phyloP scores from a whole-genome alignment of 1,140 invertebrate genomes.

The Atta cephalotes region DNA sequence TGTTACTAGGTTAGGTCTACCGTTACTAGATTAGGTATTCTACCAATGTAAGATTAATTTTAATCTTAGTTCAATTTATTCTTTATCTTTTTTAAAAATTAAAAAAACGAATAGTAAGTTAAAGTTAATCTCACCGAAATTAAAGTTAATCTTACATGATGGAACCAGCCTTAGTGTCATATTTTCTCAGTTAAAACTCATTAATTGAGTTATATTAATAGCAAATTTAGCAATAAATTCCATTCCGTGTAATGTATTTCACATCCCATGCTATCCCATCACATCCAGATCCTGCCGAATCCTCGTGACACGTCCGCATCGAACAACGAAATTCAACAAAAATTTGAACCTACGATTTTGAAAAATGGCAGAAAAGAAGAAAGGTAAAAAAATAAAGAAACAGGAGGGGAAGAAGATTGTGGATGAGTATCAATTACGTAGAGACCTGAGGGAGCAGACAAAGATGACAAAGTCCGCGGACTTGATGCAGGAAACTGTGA shows the following conservation, averaged over 20 bases:
- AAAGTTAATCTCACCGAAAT: too few species aligned
- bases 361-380: conserved; percentile 66
- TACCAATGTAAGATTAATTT: too few species aligned
- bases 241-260: neutral
- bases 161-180: too few species aligned
- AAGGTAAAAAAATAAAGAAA: conserved; percentile 28
- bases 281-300: conserved; percentile 22
- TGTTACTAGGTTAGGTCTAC: too few species aligned
- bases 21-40: neutral
- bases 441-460: conserved; percentile 63
- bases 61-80: too few species aligned
- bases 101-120: too few species aligned
- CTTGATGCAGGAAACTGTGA: neutral
- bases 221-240: neutral
- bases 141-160: too few species aligned
- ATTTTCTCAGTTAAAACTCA: neutral
- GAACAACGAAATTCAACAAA: neutral
- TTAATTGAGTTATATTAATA: neutral
- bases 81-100: too few species aligned
- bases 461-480: conserved; percentile 15
- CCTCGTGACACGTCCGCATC: neutral
- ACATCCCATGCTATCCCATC: neutral
- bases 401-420: conserved; percentile 15
- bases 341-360: conserved; percentile 10
- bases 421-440: conserved; percentile 72